These are phyloP conservation scores for Pteronura brasiliensis DNA, from an alignment of 2,113 vertebrate species.

Conservation along the genomic window DNA sequence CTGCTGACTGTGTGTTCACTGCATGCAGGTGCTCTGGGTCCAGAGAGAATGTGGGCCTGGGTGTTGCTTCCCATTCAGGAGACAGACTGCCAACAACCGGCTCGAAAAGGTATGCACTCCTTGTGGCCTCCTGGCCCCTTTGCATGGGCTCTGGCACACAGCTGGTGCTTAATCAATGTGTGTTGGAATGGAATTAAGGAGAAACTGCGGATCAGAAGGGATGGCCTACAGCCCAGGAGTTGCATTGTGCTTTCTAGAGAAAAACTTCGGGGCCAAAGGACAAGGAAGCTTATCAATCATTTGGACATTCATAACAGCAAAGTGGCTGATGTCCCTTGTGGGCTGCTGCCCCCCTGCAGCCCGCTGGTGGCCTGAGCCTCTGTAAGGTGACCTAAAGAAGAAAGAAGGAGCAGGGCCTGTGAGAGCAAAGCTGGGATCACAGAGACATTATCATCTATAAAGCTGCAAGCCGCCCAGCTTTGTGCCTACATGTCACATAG, in stretches of 20 bases:
- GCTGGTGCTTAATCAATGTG: background rate
- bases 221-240: fast-evolving
- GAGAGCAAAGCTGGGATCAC: fast-evolving
- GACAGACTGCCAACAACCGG: fast-evolving
- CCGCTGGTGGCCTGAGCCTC: background rate
- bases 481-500: fast-evolving
- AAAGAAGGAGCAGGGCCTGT: fast-evolving
- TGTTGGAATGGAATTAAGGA: background rate
- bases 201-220: background rate
- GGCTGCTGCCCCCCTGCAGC: fast-evolving
- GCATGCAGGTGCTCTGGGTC: fast-evolving
- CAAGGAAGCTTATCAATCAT: background rate
- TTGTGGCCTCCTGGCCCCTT: fast-evolving
- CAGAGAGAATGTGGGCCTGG: too few relatives aligned
- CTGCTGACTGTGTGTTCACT: fast-evolving
- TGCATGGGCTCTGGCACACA: background rate
- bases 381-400: fast-evolving
- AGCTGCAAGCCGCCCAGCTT: background rate
- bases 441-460: fast-evolving
- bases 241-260: background rate
- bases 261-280: background rate
- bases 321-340: fast-evolving
- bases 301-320: background rate
- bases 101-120: background rate
- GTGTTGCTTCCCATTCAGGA: too few relatives aligned